These are phyloP conservation scores for Echinops telfairi DNA, from an alignment of 2,113 vertebrate genomes.

Conservation along the genomic window DNA sequence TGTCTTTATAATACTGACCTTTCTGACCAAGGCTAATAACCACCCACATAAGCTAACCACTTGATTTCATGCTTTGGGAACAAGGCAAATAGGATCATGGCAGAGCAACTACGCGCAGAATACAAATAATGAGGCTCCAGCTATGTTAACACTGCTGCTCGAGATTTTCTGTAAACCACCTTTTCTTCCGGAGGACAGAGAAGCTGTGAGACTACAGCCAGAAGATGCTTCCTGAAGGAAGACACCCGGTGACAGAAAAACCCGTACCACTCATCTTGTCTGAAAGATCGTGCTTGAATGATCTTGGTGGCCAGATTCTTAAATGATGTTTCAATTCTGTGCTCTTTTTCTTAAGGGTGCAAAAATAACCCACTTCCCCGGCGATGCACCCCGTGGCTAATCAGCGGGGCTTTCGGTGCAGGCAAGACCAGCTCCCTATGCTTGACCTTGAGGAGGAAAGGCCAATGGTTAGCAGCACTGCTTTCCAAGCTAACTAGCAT, in stretches of 20 bases:
- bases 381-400: neutral
- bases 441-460: neutral
- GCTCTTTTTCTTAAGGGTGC: constrained; percentile 38
- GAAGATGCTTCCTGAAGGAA: constrained; percentile 16
- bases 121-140: neutral
- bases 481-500: neutral
- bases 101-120: neutral
- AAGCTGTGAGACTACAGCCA: neutral
- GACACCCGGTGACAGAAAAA: constrained; percentile 22
- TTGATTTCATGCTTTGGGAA: neutral
- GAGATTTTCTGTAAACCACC: neutral
- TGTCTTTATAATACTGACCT: constrained; percentile 20
- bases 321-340: constrained; percentile 53
- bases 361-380: constrained; percentile 41
- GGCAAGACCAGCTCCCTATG: neutral
- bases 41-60: neutral
- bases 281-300: constrained; percentile 50
- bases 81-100: neutral
- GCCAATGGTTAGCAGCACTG: neutral
- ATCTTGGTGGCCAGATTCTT: constrained; percentile 61
- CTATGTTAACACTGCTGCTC: neutral
- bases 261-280: constrained; percentile 22
- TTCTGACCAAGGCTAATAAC: neutral
- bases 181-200: neutral
- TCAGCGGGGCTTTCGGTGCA: neutral